These are phyloP conservation scores for Hirundo rustica DNA, from an alignment of 2,797 vertebrate species.

Conservation along the genomic window DNA sequence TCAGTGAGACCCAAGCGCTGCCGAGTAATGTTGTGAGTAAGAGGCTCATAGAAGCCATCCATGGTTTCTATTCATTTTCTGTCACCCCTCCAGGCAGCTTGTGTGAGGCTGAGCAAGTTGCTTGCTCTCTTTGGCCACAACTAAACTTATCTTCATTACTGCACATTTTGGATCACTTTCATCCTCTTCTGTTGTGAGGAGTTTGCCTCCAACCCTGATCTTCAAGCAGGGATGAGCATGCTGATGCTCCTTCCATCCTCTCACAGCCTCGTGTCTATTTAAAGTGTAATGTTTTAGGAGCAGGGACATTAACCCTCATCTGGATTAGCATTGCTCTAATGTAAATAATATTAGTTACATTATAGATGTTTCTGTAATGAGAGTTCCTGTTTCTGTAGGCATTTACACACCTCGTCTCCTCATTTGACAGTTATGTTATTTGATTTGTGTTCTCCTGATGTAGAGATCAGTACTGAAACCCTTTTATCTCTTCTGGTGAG, in stretches of 20 bases:
- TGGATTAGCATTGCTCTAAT: constrained; percentile 60
- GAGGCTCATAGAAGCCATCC: not conserved
- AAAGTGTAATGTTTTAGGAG: constrained; percentile 69
- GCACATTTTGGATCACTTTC: constrained; percentile 19
- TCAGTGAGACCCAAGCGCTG: not conserved
- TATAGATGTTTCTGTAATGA: constrained; percentile 69
- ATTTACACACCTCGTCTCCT: constrained; percentile 53
- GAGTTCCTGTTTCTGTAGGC: constrained; percentile 66
- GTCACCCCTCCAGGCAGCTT: not conserved
- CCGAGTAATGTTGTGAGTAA: not conserved
- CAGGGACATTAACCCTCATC: constrained; percentile 59
- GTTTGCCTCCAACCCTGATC: constrained; percentile 2
- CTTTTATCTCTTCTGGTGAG: constrained; percentile 39
- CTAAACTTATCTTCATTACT: not conserved
- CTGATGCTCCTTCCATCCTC: constrained; percentile 9
- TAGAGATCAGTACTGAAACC: constrained; percentile 29
- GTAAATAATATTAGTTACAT: constrained; percentile 73
- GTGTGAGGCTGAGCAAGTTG: not conserved
- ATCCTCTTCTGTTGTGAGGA: not conserved
- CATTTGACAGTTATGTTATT: constrained; percentile 59
- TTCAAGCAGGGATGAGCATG: not conserved
- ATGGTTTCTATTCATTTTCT: constrained; percentile 1
- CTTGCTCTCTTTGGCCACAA: not conserved
- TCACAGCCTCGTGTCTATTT: constrained; percentile 42
- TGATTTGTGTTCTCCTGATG: constrained; percentile 63